These are phyloP conservation scores for Lophotriccus pileatus DNA, from an alignment of 2,797 vertebrate genomes.

Conservation along the genomic window DNA sequence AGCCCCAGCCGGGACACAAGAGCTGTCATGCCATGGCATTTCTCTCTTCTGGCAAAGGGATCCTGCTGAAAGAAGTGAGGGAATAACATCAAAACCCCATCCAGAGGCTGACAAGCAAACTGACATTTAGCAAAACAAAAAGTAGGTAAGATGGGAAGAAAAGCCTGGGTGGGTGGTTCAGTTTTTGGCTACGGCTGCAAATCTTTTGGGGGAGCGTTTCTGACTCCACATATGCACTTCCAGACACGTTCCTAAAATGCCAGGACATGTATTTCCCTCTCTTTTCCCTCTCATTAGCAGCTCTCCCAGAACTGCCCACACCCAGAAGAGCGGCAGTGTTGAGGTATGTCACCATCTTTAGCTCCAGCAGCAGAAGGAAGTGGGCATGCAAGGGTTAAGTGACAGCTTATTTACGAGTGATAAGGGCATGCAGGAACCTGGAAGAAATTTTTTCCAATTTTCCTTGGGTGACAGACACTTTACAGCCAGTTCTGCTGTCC, in stretches of 20 bases:
- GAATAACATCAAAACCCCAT: constrained; percentile 4
- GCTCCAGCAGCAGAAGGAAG: neutral
- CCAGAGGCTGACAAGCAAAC: neutral
- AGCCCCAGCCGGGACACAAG: neutral
- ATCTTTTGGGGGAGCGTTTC: neutral
- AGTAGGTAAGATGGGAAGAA: neutral
- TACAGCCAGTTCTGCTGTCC: neutral
- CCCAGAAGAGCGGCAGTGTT: rapidly evolving
- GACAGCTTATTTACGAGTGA: neutral
- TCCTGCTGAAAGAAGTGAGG: neutral
- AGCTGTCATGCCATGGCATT: neutral
- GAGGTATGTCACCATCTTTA: neutral
- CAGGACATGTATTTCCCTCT: neutral
- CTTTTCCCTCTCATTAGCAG: rapidly evolving
- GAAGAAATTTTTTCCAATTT: neutral
- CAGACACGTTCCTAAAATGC: neutral
- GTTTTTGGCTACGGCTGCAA: neutral
- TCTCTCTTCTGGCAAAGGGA: neutral
- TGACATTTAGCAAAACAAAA: neutral
- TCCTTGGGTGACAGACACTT: neutral
- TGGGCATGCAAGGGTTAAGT: neutral
- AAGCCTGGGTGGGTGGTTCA: neutral
- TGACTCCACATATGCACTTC: neutral
- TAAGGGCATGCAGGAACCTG: neutral
- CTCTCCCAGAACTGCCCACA: neutral